Evolutionary conservation across 2,113 vertebrate genomes (phyloP).

Genomic region (Otus sunia): DNA sequence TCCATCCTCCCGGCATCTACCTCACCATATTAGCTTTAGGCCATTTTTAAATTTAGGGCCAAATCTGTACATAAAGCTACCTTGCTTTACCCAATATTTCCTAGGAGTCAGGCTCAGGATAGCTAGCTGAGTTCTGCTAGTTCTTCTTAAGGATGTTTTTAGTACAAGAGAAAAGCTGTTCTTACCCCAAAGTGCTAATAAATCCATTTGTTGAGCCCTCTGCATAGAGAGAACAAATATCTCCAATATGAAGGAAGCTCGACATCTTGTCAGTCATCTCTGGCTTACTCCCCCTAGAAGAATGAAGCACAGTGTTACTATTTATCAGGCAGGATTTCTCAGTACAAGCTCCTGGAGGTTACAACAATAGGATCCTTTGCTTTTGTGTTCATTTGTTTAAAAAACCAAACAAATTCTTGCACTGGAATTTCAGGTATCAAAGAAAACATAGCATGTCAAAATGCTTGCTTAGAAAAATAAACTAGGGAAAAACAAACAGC

Average conservation of each 20-base stretch:
- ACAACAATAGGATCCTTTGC: neutral
- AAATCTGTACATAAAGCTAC: neutral
- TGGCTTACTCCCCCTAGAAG: slow-evolving; percentile 74
- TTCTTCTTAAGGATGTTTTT: neutral
- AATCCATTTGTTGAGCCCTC: slow-evolving; percentile 97
- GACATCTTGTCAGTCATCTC: slow-evolving; percentile 99
- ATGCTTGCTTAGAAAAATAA: neutral
- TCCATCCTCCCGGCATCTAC: neutral
- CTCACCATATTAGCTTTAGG: neutral
- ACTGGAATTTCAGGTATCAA: slow-evolving; percentile 1
- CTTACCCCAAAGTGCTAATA: slow-evolving; percentile 99
- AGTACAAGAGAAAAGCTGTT: slow-evolving; percentile 16
- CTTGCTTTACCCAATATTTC: neutral
- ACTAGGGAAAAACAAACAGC: neutral
- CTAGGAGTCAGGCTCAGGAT: neutral
- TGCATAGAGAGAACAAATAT: slow-evolving; percentile 97
- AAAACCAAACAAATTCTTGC: neutral
- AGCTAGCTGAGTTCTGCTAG: neutral
- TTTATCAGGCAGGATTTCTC: neutral
- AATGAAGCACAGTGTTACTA: neutral
- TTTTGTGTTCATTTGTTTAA: neutral
- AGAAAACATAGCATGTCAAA: neutral
- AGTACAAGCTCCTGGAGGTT: neutral
- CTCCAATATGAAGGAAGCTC: slow-evolving; percentile 98
- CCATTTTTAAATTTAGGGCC: neutral